Conservation (phyloP, 2,888 invertebrate genomes). For the Torymus texanus region DNA sequence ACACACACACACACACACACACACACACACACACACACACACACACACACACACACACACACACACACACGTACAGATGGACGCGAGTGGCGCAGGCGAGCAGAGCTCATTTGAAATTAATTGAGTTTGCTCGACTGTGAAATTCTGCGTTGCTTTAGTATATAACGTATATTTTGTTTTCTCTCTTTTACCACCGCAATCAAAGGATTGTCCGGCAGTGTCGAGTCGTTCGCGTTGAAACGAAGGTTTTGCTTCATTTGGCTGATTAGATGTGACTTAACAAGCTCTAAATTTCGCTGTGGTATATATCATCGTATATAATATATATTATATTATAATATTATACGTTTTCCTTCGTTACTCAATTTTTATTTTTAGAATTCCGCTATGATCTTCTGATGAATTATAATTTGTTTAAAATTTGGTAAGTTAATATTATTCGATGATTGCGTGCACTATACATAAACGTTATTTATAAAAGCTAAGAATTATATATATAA, state of each 20-base stretch:
- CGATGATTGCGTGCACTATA: no score
- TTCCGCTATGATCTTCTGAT: no score
- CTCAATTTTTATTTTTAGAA: no score
- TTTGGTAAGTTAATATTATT: no score
- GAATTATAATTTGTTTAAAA: no score
- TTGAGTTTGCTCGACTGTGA: conserved; percentile 47
- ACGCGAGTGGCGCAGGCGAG: background rate
- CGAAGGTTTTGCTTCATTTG: background rate
- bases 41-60: no score
- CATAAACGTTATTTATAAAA: background rate
- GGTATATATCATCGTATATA: no score
- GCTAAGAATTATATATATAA: background rate
- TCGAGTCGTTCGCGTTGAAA: background rate
- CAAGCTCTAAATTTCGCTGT: background rate
- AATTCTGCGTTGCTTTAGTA: conserved; percentile 33
- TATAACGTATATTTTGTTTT: background rate
- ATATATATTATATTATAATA: no score
- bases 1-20: no score
- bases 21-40: no score
- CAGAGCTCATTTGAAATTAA: conserved; percentile 26
- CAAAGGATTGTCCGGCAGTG: no score
- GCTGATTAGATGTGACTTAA: background rate
- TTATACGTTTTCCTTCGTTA: no score
- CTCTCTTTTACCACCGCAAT: background rate
- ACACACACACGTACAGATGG: conserved; percentile 2